Base-by-base conservation (phyloP, 2,113 vertebrate genomes). In the Brachyhypopomus occidentalis region DNA sequence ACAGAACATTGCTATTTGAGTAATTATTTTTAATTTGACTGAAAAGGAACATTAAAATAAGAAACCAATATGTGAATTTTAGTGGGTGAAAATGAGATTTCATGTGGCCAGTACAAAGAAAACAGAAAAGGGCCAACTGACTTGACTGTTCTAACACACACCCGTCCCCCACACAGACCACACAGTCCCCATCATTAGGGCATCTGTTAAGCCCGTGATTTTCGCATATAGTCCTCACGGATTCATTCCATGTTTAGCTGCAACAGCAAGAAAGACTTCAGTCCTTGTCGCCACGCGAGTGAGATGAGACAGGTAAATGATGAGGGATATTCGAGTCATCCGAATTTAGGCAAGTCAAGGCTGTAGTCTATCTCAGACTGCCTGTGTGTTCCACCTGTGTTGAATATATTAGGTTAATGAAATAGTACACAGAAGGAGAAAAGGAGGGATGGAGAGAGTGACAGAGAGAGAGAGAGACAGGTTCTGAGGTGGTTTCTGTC, bases 401-500 rank as follows among this genome's bases (percentile, higher is more conserved):
- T 83, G 91, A 89, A 93, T 93, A 89, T 89, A 92, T 93, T 90
- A 91, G 88, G 82, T 85, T 91, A 90, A 91, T 92, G 91, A 92
- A 92, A 90, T 34, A 81, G 87, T 83, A 52, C 80, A 72, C 80
- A 82, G 75, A 52, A 72, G 62, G 16, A 60, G 23, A 59, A 16
- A 4, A n/a, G 16, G n/a, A 45, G 45, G 5, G 38, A 55, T n/a
- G 41, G 64, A 22, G 23, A 20, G 30, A 30, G 30, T 2, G 30
- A 30, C 41, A 69, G 22, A 30, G 55, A 72, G 69, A 52, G 36
- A 52, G 69, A 79, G 25, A 36, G 23, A 17, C 4, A 58, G 9
- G 25, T 14, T 63, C 70, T 34, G 41, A 23, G 38, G 23, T 38
- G 34, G 5, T n/a, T 14, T 25, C 16, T 14, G 38, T 60, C n/a